Evolutionary conservation across 2,888 invertebrate genomes (phyloP), one percentile per base, ranked within the genome.

Genomic region (Heliconius erato): DNA sequence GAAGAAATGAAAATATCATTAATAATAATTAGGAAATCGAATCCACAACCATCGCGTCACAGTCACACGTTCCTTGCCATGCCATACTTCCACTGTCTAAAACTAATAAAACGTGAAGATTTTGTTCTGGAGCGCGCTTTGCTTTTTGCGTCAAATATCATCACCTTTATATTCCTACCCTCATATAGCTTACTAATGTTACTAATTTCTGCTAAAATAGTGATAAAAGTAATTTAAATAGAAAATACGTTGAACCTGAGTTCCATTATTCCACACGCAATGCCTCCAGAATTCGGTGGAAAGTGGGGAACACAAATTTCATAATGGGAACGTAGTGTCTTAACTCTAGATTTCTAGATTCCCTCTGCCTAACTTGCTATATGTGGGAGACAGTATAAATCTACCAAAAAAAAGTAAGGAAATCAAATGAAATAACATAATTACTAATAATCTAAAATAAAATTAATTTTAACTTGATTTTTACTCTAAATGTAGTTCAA

Each of bases 101-200:
- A 40, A n/a, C n/a, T n/a, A n/a, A 44, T 44, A 44, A 26, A 72
- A 72, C 40, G 16, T 16, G 16, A 26, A 72, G 71, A 44, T 72
- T 72, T 72, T 72, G 40, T 72, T 72, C 71, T 44, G n/a, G 26
- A 71, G n/a, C 40, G 35, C 35, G 35, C 35, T 35, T 35, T 35
- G 9, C 35, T 35, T 35, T 35, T 35, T 1, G 35, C 35, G 35
- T 35, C 9, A 35, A 35, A 35, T 35, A 32, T 32, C 3, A 32
- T 3, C 32, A 32, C 32, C 32, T 32, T 32, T 32, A 3, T 32
- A 32, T 32, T 32, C 3, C 32, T 32, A 32, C 32, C 32, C 32
- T 32, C 32, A 32, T 32, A 32, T 32, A 32, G 32, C 32, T 32
- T 32, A 32, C 32, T 32, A 32, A 32, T 32, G 32, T 32, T 32